These are phyloP conservation scores for Neosilurus hyrtlii DNA, from an alignment of 2,797 vertebrate genomes.

Conservation along the genomic window DNA sequence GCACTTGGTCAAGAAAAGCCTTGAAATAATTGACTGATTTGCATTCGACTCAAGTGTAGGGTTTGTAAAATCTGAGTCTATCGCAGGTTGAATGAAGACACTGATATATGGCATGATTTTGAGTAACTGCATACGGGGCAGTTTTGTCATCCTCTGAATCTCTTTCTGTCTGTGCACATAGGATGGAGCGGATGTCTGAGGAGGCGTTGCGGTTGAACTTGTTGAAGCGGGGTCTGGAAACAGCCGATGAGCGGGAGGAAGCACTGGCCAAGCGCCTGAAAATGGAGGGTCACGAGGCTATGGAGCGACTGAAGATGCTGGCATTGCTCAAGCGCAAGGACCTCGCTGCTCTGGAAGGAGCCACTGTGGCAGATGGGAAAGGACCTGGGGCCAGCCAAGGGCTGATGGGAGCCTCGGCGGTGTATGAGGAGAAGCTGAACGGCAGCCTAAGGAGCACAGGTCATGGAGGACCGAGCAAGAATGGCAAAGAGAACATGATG, in stretches of 20 bases:
- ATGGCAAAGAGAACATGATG: constrained; percentile 83
- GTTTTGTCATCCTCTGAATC: constrained; percentile 8
- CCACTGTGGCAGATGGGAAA: constrained; percentile 68
- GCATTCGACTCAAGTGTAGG: constrained; percentile 32
- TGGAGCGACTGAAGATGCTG: constrained; percentile 88
- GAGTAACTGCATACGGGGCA: neutral
- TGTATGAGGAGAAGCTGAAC: constrained; percentile 84
- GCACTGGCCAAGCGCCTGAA: constrained; percentile 83
- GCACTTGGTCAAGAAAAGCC: constrained; percentile 41
- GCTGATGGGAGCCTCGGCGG: constrained; percentile 64
- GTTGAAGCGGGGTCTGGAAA: constrained; percentile 81
- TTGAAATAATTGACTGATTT: constrained; percentile 48
- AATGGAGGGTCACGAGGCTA: constrained; percentile 87
- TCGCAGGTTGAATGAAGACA: neutral
- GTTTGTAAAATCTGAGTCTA: constrained; percentile 23
- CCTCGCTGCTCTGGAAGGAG: constrained; percentile 76
- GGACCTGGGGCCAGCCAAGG: constrained; percentile 65
- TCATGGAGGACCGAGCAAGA: constrained; percentile 73
- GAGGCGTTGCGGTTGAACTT: constrained; percentile 83
- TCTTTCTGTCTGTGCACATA: constrained; percentile 46
- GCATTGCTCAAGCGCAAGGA: constrained; percentile 85
- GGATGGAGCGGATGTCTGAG: constrained; percentile 88
- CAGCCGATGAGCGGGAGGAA: constrained; percentile 78
- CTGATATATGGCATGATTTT: neutral
- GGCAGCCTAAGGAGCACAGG: constrained; percentile 75